Base-by-base conservation (phyloP, 2,797 vertebrate genomes). In the Schizothorax lantsangensis region DNA sequence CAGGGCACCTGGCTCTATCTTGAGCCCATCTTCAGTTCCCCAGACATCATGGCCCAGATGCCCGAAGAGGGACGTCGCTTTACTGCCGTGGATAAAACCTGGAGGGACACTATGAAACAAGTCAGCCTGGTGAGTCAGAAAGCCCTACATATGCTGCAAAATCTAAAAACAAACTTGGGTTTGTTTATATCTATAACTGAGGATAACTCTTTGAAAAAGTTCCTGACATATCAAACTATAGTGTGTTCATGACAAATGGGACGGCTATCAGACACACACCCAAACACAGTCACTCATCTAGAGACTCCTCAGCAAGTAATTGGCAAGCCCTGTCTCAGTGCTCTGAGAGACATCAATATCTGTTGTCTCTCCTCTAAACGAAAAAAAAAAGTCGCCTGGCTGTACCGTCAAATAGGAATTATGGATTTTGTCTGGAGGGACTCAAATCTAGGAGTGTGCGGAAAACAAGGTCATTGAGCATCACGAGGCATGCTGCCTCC, bases 1-100 rank as follows among this genome's bases (percentile, higher is more conserved):
- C 97, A 97, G 92, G 95, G 95, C 88, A 96, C 96, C 0, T 97
- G 97, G 96, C 95, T 98, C 3, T 97, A 97, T 90, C 93, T 98
- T 90, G 97, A 98, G 88, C 96, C 97, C 72, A 94, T 98, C 91
- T 98, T 98, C 92, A 97, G 96, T 91, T 98, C 97, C 69, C 97
- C 97, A 1, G 97, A 97, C 90, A 97, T 97, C 88, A 95, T 95
- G 96, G 95, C 94, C 86, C 97, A 98, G 90, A 97, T 98, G 97
- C 97, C 97, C 0, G 96, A 97, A 87, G 97, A 98, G 91, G 93
- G 96, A 52, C 93, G 94, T 1, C 92, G 91, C 17, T 98, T 98
- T 92, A 95, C 81, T 33, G 23, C 94, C 6, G 97, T 97, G 9
- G 96, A 97, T 92, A 97, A 97, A 92, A 97, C 93, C 9, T 97